Evolutionary conservation across 1,140 invertebrate genomes (phyloP).

Genomic region (Coenobita brevimanus): DNA sequence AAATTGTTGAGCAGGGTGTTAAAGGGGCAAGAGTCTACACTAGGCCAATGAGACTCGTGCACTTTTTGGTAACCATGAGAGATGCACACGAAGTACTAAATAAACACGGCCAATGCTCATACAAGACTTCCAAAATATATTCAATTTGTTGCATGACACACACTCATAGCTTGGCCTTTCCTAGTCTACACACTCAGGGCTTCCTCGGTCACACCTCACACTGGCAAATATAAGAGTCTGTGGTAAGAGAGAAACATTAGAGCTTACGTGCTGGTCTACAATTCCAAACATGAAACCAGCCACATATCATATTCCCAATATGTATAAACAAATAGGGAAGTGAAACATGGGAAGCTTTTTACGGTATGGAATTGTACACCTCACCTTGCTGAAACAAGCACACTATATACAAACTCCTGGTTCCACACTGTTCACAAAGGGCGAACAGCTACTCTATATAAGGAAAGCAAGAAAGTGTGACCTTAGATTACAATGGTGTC

Average conservation of each 20-base stretch:
- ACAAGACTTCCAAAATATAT: constrained; percentile 61
- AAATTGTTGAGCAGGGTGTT: constrained; percentile 55
- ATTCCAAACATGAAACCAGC: constrained; percentile 6
- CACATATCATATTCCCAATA: neutral
- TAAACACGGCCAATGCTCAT: constrained; percentile 62
- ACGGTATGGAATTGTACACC: neutral
- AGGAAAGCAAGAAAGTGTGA: constrained; percentile 61
- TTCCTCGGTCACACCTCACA: constrained; percentile 67
- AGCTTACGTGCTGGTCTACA: constrained; percentile 31
- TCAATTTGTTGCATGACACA: constrained; percentile 64
- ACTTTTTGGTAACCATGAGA: constrained; percentile 54
- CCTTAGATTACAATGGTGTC: constrained; percentile 65
- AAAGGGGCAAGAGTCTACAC: constrained; percentile 63
- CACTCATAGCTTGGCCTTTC: constrained; percentile 65
- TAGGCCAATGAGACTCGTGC: constrained; percentile 62
- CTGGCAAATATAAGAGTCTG: constrained; percentile 65
- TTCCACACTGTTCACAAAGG: constrained; percentile 66
- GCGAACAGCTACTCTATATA: constrained; percentile 59
- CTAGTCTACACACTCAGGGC: constrained; percentile 66
- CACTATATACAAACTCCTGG: constrained; percentile 67
- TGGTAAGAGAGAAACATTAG: constrained; percentile 62
- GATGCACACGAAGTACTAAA: constrained; percentile 61
- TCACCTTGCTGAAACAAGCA: constrained; percentile 53
- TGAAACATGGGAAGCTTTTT: neutral
- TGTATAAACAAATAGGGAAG: neutral